Evolutionary conservation across 2,113 vertebrate genomes (phyloP), one percentile per base, ranked within the genome.

Genomic region (Poeciliopsis turrubarensis): DNA sequence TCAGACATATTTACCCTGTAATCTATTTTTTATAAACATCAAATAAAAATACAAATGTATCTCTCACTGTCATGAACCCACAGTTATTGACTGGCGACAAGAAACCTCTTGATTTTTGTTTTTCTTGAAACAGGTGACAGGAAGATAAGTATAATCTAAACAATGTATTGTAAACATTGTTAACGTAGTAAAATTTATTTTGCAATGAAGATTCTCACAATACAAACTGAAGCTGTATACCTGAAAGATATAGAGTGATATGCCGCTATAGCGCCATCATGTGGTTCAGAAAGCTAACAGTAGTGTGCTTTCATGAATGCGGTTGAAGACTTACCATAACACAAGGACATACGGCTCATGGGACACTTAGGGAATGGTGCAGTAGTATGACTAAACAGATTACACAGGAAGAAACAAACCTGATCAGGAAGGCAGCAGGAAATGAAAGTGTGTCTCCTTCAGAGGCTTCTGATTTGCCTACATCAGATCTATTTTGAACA

Each of bases 211-310:
- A 62, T 31, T 74, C 14, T 63, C 60, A 30, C 30, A 66, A 7
- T 51, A 57, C 39, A 69, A 6, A 41, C 31, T 32, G 30, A 60
- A 34, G 57, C 47, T 39, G n/a, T 75, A 51, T 32, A 12, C 72
- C 57, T 81, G n/a, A 82, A 62, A 66, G 32, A 32, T 68, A 39
- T 26, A 70, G 72, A 72, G 70, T 77, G 91, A 86, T 77, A 34
- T 90, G 93, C 86, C 89, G 86, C 92, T 91, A 73, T 65, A 93
- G 92, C 92, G 77, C 93, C 94, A 94, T 84, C 94, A 87, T 88
- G 93, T 94, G 94, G 91, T 68, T 72, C 19, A 47, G 44, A 57
- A 12, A 60, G 75, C n/a, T 74, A 90, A 76, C 70, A 73, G 72
- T 67, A 3, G 68, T 8, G 11, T 6, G n/a, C 66, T 47, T 3